A percentile compares a stretch with the other conserved stretches of the same genome.
phyloP scores from a whole-genome alignment of 2,888 invertebrate species.

The Cremastinae sp. region DNA sequence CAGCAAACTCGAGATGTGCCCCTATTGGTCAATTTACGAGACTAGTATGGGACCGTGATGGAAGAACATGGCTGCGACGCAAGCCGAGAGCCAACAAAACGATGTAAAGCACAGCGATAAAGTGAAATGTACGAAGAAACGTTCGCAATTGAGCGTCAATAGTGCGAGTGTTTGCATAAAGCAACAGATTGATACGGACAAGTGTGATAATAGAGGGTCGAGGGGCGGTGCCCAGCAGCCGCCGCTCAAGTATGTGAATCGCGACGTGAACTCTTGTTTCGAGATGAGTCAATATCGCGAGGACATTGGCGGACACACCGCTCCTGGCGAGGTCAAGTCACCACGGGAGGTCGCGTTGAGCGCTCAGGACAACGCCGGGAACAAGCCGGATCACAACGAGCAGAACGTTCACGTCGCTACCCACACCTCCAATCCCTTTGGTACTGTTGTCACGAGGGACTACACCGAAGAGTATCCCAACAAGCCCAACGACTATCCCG shows the following conservation, averaged over 20 bases:
- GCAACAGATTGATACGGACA: slow-evolving; percentile 74
- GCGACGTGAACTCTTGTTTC: slow-evolving; percentile 83
- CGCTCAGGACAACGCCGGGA: slow-evolving; percentile 71
- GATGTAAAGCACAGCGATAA: slow-evolving; percentile 81
- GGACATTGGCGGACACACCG: slow-evolving; percentile 84
- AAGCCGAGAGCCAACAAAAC: slow-evolving; percentile 91
- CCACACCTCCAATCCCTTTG: slow-evolving; percentile 81
- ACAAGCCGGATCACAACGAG: slow-evolving; percentile 72
- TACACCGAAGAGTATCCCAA: slow-evolving; percentile 83
- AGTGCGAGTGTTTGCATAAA: slow-evolving; percentile 78
- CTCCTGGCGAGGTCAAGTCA: slow-evolving; percentile 78
- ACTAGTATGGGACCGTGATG: slow-evolving; percentile 77
- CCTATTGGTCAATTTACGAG: slow-evolving; percentile 75
- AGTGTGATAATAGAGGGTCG: slow-evolving; percentile 74
- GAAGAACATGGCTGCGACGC: slow-evolving; percentile 91
- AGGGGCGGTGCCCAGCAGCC: slow-evolving; percentile 78
- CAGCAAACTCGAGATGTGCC: slow-evolving; percentile 70
- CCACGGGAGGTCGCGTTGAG: slow-evolving; percentile 74
- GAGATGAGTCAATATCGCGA: slow-evolving; percentile 89
- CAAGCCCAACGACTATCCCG: slow-evolving; percentile 81
- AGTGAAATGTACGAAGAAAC: slow-evolving; percentile 82
- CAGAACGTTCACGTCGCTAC: slow-evolving; percentile 67
- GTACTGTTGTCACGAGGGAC: slow-evolving; percentile 82
- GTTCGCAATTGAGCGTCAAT: slow-evolving; percentile 80
- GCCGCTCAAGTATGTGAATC: slow-evolving; percentile 89